Base-by-base conservation (phyloP, 2,888 invertebrate species). In the Nomada fucata region DNA sequence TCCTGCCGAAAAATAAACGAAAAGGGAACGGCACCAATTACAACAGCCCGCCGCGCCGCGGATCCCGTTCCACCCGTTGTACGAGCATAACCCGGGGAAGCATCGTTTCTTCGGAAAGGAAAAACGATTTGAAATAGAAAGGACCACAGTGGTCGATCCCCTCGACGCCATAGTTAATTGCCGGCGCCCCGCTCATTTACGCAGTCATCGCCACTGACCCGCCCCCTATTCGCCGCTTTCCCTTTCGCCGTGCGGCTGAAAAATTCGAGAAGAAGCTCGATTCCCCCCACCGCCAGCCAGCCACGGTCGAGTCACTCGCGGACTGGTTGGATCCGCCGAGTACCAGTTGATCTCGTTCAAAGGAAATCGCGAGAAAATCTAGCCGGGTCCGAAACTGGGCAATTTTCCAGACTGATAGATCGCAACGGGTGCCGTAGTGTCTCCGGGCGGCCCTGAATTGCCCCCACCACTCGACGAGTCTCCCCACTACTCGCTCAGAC, bases 11-110 rank as follows among this genome's bases (percentile, higher is more conserved):
- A 70, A 57, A 44, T 18, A 70, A 69, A 44, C 29, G 15, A 10
- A 55, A 55, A 18, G 42, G n/a, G 36, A 63, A 68, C 61, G 55
- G 47, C 44, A 63, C 65, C 61, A 68, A 77, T 77, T 67, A 67
- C 60, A 52, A 47, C 52, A 5, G n/a, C 11, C 2, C 29, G n/a
- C 50, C 0, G 44, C 18, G 5, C 5, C n/a, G 18, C 20, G 52
- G 42, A 44, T 20, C 42, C 50, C n/a, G 15, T 47, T 20, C 5
- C 2, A 9, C 11, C 44, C 4, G 0, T 18, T n/a, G 9, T 18
- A 11, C 7, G 23, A 57, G 23, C 47, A 47, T 18, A 1, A 26
- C 10, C 10, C 4, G 1, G 3, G 23, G 18, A n/a, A n/a, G 13
- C 2, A n/a, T 5, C 2, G 42, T 13, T 23, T 20, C n/a, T 44